phyloP scores from a whole-genome alignment of 2,113 vertebrate genomes.

The Pimephales promelas region DNA sequence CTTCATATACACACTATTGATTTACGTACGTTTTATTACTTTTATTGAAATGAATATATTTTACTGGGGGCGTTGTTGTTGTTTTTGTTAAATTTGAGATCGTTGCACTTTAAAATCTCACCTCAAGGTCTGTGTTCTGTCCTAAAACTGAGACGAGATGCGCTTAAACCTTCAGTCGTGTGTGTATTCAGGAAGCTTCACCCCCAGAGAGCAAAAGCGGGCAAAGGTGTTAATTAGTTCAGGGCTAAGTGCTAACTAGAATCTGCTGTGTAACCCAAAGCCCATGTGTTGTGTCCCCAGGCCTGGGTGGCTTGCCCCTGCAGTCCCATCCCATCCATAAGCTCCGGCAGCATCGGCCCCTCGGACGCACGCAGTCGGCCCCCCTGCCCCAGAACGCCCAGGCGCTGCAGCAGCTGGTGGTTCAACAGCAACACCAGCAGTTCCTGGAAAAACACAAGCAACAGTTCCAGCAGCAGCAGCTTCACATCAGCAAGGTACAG shows the following conservation, averaged over 20 bases:
- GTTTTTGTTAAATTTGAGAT: not conserved
- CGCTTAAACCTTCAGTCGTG: not conserved
- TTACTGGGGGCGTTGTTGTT: too few relatives aligned
- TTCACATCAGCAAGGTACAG: constrained; percentile 92
- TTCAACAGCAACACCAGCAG: constrained; percentile 99
- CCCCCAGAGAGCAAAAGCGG: not conserved
- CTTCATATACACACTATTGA: too few relatives aligned
- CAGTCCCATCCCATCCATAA: constrained; percentile 91
- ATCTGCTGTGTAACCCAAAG: constrained; percentile 13
- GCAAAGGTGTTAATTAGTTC: constrained; percentile 15
- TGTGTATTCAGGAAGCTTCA: not conserved
- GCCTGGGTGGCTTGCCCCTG: constrained; percentile 84
- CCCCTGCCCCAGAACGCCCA: constrained; percentile 94
- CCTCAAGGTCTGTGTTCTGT: not conserved
- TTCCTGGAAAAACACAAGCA: constrained; percentile 99
- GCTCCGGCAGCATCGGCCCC: constrained; percentile 91
- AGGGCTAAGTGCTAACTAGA: not conserved
- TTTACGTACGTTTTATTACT: too few relatives aligned
- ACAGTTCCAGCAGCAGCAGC: constrained; percentile 94
- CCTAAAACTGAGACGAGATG: too few relatives aligned
- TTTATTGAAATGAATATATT: too few relatives aligned
- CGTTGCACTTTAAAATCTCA: not conserved
- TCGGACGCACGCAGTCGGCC: constrained; percentile 95
- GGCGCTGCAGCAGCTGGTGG: constrained; percentile 95
- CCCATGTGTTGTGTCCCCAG: constrained; percentile 60